A percentile compares a stretch with the other conserved stretches of the same genome.
Conservation (phyloP, 2,113 vertebrate species). For the Limanda limanda region DNA sequence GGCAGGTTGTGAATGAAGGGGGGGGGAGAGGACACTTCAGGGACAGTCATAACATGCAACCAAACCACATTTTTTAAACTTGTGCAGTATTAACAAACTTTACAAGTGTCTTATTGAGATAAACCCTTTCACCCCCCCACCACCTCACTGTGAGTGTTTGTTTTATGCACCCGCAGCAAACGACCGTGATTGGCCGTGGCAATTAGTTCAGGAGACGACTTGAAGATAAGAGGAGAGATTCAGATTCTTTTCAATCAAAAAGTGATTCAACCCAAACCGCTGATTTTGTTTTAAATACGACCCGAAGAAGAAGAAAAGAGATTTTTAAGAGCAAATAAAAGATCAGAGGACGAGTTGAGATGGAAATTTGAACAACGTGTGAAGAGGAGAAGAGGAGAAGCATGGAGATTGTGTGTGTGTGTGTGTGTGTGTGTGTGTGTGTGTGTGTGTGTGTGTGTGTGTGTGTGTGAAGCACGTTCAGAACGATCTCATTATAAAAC, state of each 20-base stretch:
- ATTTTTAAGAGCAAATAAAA: constrained; percentile 61
- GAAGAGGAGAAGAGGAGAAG: background rate
- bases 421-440: no score
- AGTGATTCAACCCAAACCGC: constrained; percentile 44
- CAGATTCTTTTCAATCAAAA: constrained; percentile 19
- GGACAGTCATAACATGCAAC: background rate
- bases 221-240: constrained; percentile 25
- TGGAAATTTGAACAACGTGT: constrained; percentile 4
- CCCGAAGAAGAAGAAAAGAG: constrained; percentile 20
- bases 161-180: background rate
- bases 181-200: background rate
- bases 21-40: background rate
- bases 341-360: constrained; percentile 50
- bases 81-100: background rate
- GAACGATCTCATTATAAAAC: no score
- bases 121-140: background rate
- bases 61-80: background rate
- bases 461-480: no score
- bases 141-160: background rate
- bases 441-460: no score
- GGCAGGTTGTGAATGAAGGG: constrained; percentile 18
- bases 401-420: background rate
- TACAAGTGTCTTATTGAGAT: background rate
- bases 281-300: background rate
- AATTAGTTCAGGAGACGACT: background rate